Base-by-base conservation (phyloP, 1,140 invertebrate genomes). In the Leptopilina boulardi region DNA sequence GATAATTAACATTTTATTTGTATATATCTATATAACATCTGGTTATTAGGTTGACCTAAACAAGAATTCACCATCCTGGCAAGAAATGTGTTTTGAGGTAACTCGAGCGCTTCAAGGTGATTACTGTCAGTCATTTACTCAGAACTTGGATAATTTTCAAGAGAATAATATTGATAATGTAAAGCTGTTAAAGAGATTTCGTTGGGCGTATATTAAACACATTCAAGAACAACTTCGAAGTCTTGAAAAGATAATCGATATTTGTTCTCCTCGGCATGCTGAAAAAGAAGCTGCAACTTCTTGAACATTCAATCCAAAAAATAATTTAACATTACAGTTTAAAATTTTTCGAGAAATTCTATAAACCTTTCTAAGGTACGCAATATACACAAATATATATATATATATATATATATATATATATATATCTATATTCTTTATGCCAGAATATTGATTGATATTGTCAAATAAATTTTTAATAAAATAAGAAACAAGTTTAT, bases 121-220 rank as follows among this genome's bases (percentile, higher is more conserved):
- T 19, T 75, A 41, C 2, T 84, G 80, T 34, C 75, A 78, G 8
- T 26, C 74, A 59, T 44, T 77, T 42, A 34, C 59, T 2, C 74
- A 82, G 15, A 80, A 51, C 54, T 9, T 78, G 13, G 54, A 73
- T 15, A 81, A 42, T 11, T 54, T 77, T 34, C 54, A n/a, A 8
- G 79, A 83, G 2, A 78, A 81, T 38, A 38, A 38, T 15, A 73
- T 78, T 3, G 74, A 83, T 13, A 82, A 78, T 26, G 79, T 89
- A 30, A 89, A 86, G 71, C 87, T 89, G 54, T 75, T 91, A 30
- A 90, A 89, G 74, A 83, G 86, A 54, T 77, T 91, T 30, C 84
- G 90, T 15, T 91, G 88, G 87, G 85, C 87, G 23, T 89, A 91
- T 71, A 77, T 92, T 70, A 89, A 90, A 76, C 90, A 89, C 59